These are phyloP conservation scores for Strix uralensis DNA, from an alignment of 2,113 vertebrate genomes.

Conservation along the genomic window DNA sequence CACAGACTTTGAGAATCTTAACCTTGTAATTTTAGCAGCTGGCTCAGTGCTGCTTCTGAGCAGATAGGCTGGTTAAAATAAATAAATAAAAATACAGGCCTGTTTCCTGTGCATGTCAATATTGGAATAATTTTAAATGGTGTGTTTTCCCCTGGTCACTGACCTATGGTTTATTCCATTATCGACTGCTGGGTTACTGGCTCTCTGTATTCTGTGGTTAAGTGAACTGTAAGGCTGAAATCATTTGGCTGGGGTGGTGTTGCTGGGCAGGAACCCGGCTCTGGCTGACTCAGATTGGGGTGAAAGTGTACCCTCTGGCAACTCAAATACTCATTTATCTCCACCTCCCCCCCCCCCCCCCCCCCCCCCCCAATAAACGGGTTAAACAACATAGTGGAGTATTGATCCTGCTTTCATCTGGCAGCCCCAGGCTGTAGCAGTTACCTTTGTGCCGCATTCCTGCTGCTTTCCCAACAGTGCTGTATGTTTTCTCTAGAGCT, in stretches of 20 bases:
- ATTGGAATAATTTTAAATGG: slow-evolving; percentile 57
- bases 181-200: slow-evolving; percentile 55
- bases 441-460: slow-evolving; percentile 59
- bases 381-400: slow-evolving; percentile 43
- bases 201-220: slow-evolving; percentile 28
- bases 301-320: slow-evolving; percentile 56
- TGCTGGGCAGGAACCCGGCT: slow-evolving; percentile 24
- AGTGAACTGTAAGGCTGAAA: slow-evolving; percentile 47
- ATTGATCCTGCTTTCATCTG: slow-evolving; percentile 46
- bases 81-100: slow-evolving; percentile 23
- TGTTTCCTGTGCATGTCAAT: slow-evolving; percentile 29
- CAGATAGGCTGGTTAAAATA: slow-evolving; percentile 25
- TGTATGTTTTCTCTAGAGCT: background rate
- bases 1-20: background rate
- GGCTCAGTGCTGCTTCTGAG: background rate
- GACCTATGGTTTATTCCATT: slow-evolving; percentile 67
- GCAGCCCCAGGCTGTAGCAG: background rate
- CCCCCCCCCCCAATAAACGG: slow-evolving; percentile 13
- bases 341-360: background rate
- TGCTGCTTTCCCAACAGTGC: slow-evolving; percentile 15
- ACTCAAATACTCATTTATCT: slow-evolving; percentile 5
- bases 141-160: slow-evolving; percentile 60
- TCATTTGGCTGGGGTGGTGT: slow-evolving; percentile 21
- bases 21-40: slow-evolving; percentile 42
- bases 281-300: slow-evolving; percentile 48